Percentiles rank a stretch among this genome's conserved stretches.
Evolutionary conservation across 2,113 vertebrate species (phyloP).

Genomic region (Addax nasomaculatus): DNA sequence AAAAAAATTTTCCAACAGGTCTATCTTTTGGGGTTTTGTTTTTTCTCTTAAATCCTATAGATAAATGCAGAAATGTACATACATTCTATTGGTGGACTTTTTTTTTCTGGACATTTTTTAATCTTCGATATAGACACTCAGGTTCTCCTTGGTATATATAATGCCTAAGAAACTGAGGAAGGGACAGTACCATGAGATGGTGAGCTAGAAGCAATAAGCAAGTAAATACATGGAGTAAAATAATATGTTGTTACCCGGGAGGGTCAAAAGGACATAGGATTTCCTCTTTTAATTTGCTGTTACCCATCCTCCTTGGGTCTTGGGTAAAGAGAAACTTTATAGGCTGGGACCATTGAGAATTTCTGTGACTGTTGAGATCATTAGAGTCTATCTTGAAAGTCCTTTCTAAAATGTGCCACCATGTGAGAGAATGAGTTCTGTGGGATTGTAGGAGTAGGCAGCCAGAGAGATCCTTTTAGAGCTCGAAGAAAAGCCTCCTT

Average conservation of each 20-base stretch:
- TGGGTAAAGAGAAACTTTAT: not conserved
- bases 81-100: not conserved
- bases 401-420: not conserved
- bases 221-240: not conserved
- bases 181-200: not conserved
- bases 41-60: not conserved
- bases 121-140: not conserved
- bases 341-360: not conserved
- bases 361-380: not conserved
- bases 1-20: not conserved
- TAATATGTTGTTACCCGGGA: not conserved
- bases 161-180: not conserved
- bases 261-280: not conserved
- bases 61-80: not conserved
- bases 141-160: not conserved
- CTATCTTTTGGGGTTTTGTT: not conserved
- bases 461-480: constrained; percentile 41
- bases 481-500: not conserved
- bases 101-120: constrained; percentile 17
- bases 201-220: not conserved
- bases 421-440: constrained; percentile 7
- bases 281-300: not conserved
- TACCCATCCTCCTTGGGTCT: not conserved
- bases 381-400: not conserved
- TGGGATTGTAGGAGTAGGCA: constrained; percentile 53